Evolutionary conservation across 2,113 vertebrate genomes (phyloP), one percentile per base, ranked within the genome.

Genomic region (Opisthocomus hoazin): DNA sequence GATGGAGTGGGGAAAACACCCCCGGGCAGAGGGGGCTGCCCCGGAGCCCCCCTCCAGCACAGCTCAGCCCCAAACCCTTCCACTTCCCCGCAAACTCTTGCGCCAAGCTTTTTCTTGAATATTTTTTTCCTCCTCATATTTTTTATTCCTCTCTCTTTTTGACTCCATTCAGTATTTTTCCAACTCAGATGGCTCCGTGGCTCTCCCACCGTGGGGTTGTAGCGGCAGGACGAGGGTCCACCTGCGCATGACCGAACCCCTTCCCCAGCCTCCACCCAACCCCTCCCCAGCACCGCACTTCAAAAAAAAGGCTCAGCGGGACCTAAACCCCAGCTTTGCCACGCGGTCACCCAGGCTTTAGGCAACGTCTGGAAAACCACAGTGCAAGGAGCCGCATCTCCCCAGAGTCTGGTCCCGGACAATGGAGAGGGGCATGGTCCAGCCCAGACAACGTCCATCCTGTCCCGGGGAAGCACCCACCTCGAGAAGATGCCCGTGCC

Each of bases 211-310:
- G 36, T 37, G 14, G 36, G 58, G n/a, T 5, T 11, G n/a, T 51
- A 56, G 70, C 79, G 34, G 74, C 56, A n/a, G 63, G 43, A 36
- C 11, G 1, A 39, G 14, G 36, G 17, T n/a, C 48, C 11, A 36
- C 7, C 77, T 13, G 5, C 5, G 0, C 0, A 7, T 0, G 4
- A n/a, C 24, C 4, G 4, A 60, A 19, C 3, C 37, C 41, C 41
- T 39, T 70, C 21, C 46, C 32, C 51, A 70, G 12, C 8, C 29
- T 76, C 68, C 63, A 56, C 5, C 51, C 30, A 36, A 20, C 22
- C 61, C 19, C 16, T 9, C 39, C 34, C 60, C 74, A 46, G 9
- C 43, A 12, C 30, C 37, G 6, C 1, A 0, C 12, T 30, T 45
- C 61, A 51, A 41, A 41, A 41, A 41, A 78, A 58, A 65, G 11